Percentiles rank a stretch among this genome's conserved stretches.
Conservation (phyloP, 2,888 invertebrate species). For the Belgica antarctica region DNA sequence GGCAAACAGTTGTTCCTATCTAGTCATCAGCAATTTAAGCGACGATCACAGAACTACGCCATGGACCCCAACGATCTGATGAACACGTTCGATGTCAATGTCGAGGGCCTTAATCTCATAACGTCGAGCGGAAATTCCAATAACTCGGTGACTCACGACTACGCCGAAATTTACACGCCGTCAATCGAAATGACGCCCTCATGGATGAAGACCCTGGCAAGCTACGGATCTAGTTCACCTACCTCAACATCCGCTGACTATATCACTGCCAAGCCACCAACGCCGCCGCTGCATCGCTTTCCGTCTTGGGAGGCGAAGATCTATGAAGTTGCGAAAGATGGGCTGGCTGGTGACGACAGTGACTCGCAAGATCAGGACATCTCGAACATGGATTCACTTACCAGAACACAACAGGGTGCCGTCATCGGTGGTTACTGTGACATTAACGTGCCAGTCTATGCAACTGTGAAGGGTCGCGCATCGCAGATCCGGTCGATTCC, state of each 20-base stretch:
- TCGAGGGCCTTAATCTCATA: conserved; percentile 58
- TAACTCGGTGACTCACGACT: conserved; percentile 71
- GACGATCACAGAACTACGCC: conserved; percentile 50
- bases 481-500: conserved; percentile 95
- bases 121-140: conserved; percentile 62
- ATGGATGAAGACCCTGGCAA: conserved; percentile 59
- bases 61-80: conserved; percentile 56
- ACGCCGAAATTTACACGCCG: conserved; percentile 91
- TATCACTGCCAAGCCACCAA: conserved; percentile 66
- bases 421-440: conserved; percentile 80
- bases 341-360: conserved; percentile 56
- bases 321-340: conserved; percentile 76
- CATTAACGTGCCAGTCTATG: conserved; percentile 91
- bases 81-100: conserved; percentile 61
- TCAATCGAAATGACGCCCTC: conserved; percentile 70
- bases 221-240: conserved; percentile 60
- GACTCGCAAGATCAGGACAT: conserved; percentile 50
- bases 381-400: conserved; percentile 50
- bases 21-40: conserved; percentile 48
- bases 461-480: conserved; percentile 93
- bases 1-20: conserved; percentile 30
- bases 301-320: conserved; percentile 96
- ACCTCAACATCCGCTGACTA: conserved; percentile 53
- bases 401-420: conserved; percentile 53
- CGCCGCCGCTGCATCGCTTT: conserved; percentile 86